phyloP scores from a whole-genome alignment of 1,140 invertebrate species.

The Matsumurasca onukii region DNA sequence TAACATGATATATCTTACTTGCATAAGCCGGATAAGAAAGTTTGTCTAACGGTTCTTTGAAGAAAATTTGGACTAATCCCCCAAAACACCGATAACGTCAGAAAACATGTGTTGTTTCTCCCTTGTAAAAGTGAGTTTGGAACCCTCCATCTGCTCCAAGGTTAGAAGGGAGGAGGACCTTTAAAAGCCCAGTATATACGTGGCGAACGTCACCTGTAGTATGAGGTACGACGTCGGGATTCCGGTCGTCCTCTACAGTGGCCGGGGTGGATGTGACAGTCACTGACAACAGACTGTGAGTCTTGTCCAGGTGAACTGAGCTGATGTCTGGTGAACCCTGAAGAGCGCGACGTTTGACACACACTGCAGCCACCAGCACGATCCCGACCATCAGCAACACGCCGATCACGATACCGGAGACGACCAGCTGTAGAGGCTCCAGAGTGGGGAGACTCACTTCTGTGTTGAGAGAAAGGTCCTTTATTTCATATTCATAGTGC shows the following conservation, averaged over 20 bases:
- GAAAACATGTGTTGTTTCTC: background rate
- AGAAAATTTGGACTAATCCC: background rate
- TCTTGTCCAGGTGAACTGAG: slow-evolving; percentile 10
- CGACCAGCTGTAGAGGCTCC: slow-evolving; percentile 11
- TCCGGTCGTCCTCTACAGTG: slow-evolving; percentile 34
- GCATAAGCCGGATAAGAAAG: background rate
- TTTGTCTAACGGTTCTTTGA: background rate
- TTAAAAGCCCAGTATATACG: too few relatives aligned
- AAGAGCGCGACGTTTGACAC: slow-evolving; percentile 21
- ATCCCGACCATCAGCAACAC: slow-evolving; percentile 24
- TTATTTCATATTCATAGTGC: too few relatives aligned
- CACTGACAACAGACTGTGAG: background rate
- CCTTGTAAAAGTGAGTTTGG: background rate
- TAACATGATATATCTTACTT: too few relatives aligned
- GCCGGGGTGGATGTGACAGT: background rate
- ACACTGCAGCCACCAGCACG: slow-evolving; percentile 9
- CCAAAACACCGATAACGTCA: background rate
- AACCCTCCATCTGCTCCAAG: background rate
- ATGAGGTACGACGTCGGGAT: slow-evolving; percentile 38
- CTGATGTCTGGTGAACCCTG: background rate
- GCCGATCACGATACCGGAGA: slow-evolving; percentile 11
- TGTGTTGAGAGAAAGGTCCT: too few relatives aligned
- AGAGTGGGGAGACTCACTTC: background rate
- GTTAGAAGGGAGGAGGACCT: background rate
- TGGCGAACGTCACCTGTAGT: background rate